These are phyloP conservation scores for Monarcha castaneiventris DNA, from an alignment of 2,113 vertebrate genomes.

Conservation along the genomic window DNA sequence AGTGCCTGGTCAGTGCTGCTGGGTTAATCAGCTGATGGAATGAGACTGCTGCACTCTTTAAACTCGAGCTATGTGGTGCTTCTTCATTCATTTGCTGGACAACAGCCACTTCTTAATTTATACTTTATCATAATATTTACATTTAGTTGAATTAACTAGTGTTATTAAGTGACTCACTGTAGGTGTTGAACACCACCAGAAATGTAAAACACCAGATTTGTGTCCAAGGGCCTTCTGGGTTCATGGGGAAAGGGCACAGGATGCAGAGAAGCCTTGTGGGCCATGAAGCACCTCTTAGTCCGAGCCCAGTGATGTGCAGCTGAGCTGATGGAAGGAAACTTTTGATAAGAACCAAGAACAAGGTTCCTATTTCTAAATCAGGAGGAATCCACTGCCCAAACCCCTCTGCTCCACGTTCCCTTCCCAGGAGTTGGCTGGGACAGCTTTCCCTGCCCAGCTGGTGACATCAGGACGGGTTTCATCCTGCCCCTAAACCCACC, in stretches of 20 bases:
- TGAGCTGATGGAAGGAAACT: not conserved
- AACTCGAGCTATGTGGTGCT: not conserved
- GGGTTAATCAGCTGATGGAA: not conserved
- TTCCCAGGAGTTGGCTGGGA: not conserved
- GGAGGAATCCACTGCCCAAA: not conserved
- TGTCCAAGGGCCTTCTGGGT: not conserved
- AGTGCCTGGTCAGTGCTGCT: not conserved
- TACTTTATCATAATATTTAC: not conserved
- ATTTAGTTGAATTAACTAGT: not conserved
- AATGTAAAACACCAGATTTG: not conserved
- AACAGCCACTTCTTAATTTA: not conserved
- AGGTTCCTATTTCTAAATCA: not conserved
- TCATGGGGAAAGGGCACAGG: rapidly evolving
- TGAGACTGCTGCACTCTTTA: not conserved
- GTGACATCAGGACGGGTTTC: not conserved
- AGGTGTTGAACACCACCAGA: not conserved
- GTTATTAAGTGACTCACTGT: not conserved
- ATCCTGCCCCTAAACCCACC: rapidly evolving
- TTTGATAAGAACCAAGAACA: not conserved
- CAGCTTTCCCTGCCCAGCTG: not conserved
- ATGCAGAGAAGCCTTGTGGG: not conserved
- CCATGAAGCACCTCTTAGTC: not conserved
- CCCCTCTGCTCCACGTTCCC: rapidly evolving
- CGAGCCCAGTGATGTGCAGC: not conserved
- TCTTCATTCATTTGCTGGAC: not conserved